Percentiles rank a stretch among this genome's conserved stretches.
These are phyloP conservation scores for Pogonognathellus flavescens DNA, from an alignment of 1,140 invertebrate species.

Conservation along the genomic window DNA sequence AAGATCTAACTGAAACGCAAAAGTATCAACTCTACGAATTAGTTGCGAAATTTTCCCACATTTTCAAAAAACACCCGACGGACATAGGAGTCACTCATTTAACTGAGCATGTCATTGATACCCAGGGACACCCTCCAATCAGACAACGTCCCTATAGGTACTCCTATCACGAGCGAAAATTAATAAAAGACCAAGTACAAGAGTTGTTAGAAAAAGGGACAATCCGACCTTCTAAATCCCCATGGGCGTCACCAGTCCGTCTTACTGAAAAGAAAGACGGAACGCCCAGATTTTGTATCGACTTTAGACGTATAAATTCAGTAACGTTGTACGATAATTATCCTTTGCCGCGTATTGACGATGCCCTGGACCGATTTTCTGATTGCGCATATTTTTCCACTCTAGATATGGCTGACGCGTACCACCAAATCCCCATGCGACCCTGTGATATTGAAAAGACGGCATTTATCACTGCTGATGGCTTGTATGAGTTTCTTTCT, in stretches of 20 bases:
- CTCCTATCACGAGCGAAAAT: constrained; percentile 65
- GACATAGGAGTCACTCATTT: background rate
- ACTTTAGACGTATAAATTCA: constrained; percentile 71
- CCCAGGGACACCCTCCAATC: constrained; percentile 67
- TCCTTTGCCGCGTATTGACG: constrained; percentile 73
- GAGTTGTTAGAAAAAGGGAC: constrained; percentile 69
- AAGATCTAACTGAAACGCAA: background rate
- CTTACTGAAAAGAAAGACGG: constrained; percentile 71
- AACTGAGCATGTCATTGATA: constrained; percentile 64
- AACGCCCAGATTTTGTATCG: constrained; percentile 70
- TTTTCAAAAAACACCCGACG: background rate
- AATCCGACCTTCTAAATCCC: constrained; percentile 69
- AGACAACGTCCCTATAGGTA: constrained; percentile 67
- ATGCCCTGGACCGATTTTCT: constrained; percentile 69
- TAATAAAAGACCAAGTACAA: constrained; percentile 68
- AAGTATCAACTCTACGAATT: background rate
- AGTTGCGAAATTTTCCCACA: background rate
- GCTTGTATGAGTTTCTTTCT: constrained; percentile 68
- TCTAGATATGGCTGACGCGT: constrained; percentile 72
- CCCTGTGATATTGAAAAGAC: constrained; percentile 70
- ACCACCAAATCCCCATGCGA: constrained; percentile 70
- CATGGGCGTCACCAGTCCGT: constrained; percentile 71
- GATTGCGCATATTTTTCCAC: constrained; percentile 70
- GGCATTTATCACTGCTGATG: constrained; percentile 68
- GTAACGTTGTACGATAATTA: constrained; percentile 69